A percentile compares a stretch with the other conserved stretches of the same genome.
phyloP scores from a whole-genome alignment of 2,113 vertebrate species.

The Limanda limanda region DNA sequence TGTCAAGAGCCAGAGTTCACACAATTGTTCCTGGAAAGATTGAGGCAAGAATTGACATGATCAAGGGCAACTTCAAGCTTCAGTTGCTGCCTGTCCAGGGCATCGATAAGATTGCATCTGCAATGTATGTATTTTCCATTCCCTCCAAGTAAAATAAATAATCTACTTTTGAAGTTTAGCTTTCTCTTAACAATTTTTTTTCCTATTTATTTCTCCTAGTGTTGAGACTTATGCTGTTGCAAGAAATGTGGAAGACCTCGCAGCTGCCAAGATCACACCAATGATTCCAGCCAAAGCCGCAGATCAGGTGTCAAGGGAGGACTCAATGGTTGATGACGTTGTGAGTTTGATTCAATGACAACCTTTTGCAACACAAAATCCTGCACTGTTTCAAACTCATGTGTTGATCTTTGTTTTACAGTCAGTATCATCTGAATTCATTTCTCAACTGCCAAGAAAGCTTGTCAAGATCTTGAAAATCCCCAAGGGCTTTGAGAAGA shows the following conservation, averaged over 20 bases:
- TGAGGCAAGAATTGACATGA: slow-evolving; percentile 79
- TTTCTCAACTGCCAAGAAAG: slow-evolving; percentile 39
- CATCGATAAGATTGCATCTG: slow-evolving; percentile 75
- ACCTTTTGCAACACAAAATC: not conserved
- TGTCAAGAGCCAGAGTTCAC: slow-evolving; percentile 77
- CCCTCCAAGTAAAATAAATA: not conserved
- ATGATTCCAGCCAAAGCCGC: slow-evolving; percentile 73
- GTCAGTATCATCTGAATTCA: slow-evolving; percentile 77
- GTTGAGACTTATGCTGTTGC: slow-evolving; percentile 83
- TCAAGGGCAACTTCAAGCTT: slow-evolving; percentile 83
- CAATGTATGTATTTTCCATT: slow-evolving; percentile 69
- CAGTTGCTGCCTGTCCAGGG: slow-evolving; percentile 73
- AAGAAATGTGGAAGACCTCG: slow-evolving; percentile 84
- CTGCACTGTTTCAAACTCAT: not conserved
- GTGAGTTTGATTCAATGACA: slow-evolving; percentile 50
- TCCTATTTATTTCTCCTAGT: slow-evolving; percentile 60
- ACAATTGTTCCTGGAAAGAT: slow-evolving; percentile 77
- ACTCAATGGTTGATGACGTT: slow-evolving; percentile 23
- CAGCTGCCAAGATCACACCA: slow-evolving; percentile 73
- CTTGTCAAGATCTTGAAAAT: not conserved
- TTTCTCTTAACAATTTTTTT: not conserved
- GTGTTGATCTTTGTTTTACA: slow-evolving; percentile 48
- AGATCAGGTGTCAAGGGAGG: slow-evolving; percentile 51
- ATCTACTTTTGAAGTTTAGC: not conserved
- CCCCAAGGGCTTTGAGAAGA: slow-evolving; percentile 46